Evolutionary conservation across 1,140 invertebrate species (phyloP), one percentile per base, ranked within the genome.

Genomic region (Pseudomyrmex gracilis): DNA sequence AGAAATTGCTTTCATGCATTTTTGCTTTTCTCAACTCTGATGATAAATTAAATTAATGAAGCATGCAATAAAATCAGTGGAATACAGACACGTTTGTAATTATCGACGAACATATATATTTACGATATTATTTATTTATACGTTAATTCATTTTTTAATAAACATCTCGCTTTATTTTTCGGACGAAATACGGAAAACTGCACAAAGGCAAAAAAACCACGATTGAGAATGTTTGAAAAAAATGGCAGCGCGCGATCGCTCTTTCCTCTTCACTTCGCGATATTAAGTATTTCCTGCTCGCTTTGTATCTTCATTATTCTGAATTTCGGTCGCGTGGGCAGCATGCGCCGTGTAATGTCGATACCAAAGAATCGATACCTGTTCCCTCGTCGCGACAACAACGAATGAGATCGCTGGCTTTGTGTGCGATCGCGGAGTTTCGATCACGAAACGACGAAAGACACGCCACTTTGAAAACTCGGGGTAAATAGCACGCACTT

Each of bases 321-420:
- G 58, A 60, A 76, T 83, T 80, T 89, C 70, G 82, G 77, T 85
- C 60, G 55, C 85, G 85, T 64, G 78, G 7, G 68, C 71, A 73
- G 71, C 82, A 82, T 68, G 74, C 53, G 55, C 55, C 67, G 73
- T 61, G 49, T 82, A 73, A 85, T 73, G 66, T 85, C 82, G 82
- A 87, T 89, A 83, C 85, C 85, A 89, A 83, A 90, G 88, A 86
- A 89, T 82, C 83, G 71, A 88, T 87, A 87, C 53, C 85, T 71
- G 84, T 85, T 83, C 71, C 77, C 73, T 22, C 74, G 63, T 58
- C 85, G 82, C 73, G 71, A 83, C 24, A 58, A 87, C 20, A 68
- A 53, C 53, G 68, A 60, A 61, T 49, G 83, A 70, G 83, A 70
- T 76, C 58, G 70, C 47, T 83, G 34, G 64, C 64, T 82, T n/a